phyloP scores from a whole-genome alignment of 2,888 invertebrate genomes.

The Asteroscopus sphinx region DNA sequence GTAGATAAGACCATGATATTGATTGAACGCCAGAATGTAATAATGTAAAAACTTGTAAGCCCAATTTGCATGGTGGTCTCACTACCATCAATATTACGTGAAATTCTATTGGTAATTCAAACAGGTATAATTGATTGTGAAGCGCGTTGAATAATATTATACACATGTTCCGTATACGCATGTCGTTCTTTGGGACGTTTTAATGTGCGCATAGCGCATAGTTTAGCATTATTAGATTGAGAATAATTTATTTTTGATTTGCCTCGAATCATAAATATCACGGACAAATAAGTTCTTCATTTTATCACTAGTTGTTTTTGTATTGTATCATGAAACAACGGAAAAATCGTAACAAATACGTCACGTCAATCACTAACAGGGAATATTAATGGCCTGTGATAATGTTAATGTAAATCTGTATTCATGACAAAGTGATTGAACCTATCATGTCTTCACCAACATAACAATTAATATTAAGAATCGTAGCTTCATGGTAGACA shows the following conservation, averaged over 20 bases:
- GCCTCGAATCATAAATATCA: neutral
- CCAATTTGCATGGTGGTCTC: constrained; percentile 50
- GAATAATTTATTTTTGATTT: neutral
- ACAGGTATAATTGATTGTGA: constrained; percentile 58
- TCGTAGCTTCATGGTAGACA: no score
- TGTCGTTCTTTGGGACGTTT: constrained; percentile 21
- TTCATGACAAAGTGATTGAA: constrained; percentile 45
- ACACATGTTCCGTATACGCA: constrained; percentile 40
- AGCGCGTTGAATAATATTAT: constrained; percentile 57
- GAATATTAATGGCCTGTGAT: constrained; percentile 59
- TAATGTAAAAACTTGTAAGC: no score
- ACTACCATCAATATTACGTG: constrained; percentile 64
- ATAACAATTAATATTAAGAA: no score
- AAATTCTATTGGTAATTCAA: constrained; percentile 68
- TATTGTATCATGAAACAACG: constrained; percentile 58
- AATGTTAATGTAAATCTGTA: constrained; percentile 52
- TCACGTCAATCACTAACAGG: constrained; percentile 59
- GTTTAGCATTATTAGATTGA: constrained; percentile 18
- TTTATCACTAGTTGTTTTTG: constrained; percentile 19
- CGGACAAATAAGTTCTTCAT: neutral
- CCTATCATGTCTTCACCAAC: constrained; percentile 13
- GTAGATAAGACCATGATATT: constrained; percentile 32
- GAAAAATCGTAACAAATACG: constrained; percentile 62
- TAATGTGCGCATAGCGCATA: constrained; percentile 28
- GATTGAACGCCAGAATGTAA: no score